Conservation (phyloP, 2,888 invertebrate species). For the Pinctada fucata region DNA sequence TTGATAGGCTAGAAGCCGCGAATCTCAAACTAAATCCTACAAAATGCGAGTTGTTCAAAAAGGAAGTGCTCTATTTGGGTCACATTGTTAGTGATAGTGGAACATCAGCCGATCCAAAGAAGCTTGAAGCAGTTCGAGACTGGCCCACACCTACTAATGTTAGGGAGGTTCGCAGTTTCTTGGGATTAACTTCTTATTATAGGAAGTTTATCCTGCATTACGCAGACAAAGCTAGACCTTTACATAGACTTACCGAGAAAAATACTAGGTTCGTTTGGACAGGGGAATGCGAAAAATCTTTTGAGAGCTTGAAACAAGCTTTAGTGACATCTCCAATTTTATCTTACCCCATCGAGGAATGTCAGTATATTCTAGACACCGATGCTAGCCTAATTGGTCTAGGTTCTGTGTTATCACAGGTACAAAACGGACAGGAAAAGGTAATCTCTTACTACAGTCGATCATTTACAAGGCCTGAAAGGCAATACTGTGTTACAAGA, state of each 20-base stretch:
- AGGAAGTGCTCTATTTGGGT: not conserved
- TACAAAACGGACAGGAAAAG: constrained; percentile 43
- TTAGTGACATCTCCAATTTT: constrained; percentile 35
- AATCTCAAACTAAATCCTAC: not conserved
- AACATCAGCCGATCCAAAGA: constrained; percentile 14
- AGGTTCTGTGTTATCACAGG: constrained; percentile 48
- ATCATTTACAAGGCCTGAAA: constrained; percentile 30
- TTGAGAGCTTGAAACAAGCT: constrained; percentile 15
- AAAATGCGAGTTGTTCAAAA: not conserved
- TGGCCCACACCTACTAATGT: constrained; percentile 24
- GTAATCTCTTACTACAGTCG: constrained; percentile 45
- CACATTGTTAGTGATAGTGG: not conserved
- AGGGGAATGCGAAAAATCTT: constrained; percentile 21
- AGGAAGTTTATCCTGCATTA: constrained; percentile 22
- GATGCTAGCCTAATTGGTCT: constrained; percentile 49
- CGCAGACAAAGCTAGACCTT: constrained; percentile 25
- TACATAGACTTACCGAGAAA: constrained; percentile 25
- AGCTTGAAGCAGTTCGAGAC: constrained; percentile 14
- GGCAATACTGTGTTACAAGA: constrained; percentile 42
- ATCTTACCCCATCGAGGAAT: constrained; percentile 31
- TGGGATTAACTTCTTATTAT: constrained; percentile 19
- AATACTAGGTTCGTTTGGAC: constrained; percentile 24
- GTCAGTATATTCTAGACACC: constrained; percentile 45
- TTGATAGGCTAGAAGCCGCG: not conserved
- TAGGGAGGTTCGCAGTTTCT: constrained; percentile 20